phyloP scores from a whole-genome alignment of 2,888 invertebrate genomes.

The Formica aserva region DNA sequence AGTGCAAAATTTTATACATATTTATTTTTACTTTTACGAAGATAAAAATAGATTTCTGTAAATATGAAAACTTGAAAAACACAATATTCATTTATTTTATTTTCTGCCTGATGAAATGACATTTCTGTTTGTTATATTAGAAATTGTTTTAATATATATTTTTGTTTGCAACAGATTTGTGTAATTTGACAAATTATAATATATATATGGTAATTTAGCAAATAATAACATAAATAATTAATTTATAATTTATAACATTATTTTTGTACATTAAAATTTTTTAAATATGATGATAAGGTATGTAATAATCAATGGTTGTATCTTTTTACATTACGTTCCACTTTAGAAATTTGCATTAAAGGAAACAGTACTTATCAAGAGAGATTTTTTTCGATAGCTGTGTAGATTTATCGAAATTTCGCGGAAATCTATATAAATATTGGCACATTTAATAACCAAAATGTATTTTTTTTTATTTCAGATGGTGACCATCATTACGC shows the following conservation, averaged over 20 bases:
- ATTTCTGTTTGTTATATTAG: constrained; percentile 6
- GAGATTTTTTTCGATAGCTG: neutral
- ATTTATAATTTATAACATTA: neutral
- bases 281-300: neutral
- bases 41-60: neutral
- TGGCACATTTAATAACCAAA: neutral
- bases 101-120: neutral
- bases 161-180: neutral
- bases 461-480: neutral
- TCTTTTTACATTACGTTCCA: neutral
- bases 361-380: neutral
- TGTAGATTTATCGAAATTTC: neutral
- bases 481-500: neutral
- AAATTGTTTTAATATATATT: neutral
- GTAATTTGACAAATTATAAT: neutral
- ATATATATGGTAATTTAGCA: neutral
- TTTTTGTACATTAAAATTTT: neutral
- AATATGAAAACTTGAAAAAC: neutral
- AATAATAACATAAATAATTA: neutral
- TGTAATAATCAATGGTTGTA: neutral
- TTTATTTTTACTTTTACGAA: constrained; percentile 6
- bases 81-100: neutral
- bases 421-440: neutral
- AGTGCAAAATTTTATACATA: neutral
- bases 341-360: neutral